Evolutionary conservation across 53 echinoderm and acorn worm genomes (phyloP).

Genomic region (Temnopleurus reevesii): DNA sequence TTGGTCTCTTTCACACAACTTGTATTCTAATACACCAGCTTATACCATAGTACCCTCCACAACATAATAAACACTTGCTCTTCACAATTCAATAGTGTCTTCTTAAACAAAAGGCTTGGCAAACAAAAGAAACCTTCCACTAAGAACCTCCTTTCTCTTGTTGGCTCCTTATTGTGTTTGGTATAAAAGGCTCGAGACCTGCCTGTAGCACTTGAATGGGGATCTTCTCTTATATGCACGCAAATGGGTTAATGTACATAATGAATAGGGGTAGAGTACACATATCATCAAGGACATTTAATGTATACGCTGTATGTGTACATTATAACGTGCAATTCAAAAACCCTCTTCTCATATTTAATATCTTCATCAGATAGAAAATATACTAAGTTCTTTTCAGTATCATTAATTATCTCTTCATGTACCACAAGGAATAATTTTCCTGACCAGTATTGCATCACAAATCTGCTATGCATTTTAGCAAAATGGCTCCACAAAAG

Average conservation of each 20-base stretch:
- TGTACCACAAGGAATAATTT: no score
- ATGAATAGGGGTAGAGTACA: neutral
- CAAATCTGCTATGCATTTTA: no score
- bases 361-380: no score
- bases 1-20: neutral
- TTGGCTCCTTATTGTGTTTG: conserved; percentile 6
- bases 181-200: neutral
- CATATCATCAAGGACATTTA: neutral
- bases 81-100: conserved; percentile 29
- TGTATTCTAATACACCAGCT: conserved; percentile 28
- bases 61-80: conserved; percentile 30
- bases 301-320: no score
- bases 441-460: no score
- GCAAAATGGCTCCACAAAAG: no score
- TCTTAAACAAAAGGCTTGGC: conserved; percentile 14
- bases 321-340: no score
- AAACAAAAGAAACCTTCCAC: neutral
- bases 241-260: conserved; percentile 28
- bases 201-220: neutral
- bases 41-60: neutral
- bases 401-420: no score
- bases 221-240: conserved; percentile 11
- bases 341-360: no score
- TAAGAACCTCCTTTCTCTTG: neutral
- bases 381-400: no score